phyloP scores from a whole-genome alignment of 2,888 invertebrate species.

The Eucriotettix oculatus region DNA sequence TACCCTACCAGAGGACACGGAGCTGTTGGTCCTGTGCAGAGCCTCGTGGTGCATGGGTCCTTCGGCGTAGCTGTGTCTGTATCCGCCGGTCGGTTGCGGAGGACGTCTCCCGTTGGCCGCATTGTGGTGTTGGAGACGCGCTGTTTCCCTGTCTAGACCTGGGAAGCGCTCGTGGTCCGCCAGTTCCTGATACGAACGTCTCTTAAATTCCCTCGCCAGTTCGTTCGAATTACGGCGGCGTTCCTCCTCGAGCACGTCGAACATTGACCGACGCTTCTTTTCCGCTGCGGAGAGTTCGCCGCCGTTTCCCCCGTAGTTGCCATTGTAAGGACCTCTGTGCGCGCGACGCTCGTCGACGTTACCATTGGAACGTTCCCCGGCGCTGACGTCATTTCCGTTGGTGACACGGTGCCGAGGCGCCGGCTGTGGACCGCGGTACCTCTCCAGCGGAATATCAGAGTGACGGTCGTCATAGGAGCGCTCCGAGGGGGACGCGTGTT shows the following conservation, averaged over 20 bases:
- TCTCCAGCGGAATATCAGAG: background rate
- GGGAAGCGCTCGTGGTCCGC: constrained; percentile 36
- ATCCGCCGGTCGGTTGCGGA: constrained; percentile 9
- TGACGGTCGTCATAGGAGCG: background rate
- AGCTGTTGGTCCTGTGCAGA: constrained; percentile 17
- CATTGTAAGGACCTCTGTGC: background rate
- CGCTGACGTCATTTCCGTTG: constrained; percentile 1
- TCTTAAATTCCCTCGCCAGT: constrained; percentile 30
- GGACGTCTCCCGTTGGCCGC: background rate
- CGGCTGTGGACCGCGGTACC: constrained; percentile 1
- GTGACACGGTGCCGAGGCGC: background rate
- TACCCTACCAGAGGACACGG: constrained; percentile 17
- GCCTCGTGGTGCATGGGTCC: constrained; percentile 14
- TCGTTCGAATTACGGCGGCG: constrained; percentile 28
- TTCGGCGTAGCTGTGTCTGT: constrained; percentile 50
- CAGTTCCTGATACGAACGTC: constrained; percentile 30
- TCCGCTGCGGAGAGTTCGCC: background rate
- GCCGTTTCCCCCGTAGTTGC: background rate
- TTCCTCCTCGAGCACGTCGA: constrained; percentile 27
- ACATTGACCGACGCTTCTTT: constrained; percentile 11
- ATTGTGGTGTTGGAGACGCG: constrained; percentile 15
- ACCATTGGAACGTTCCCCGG: background rate
- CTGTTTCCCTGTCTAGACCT: constrained; percentile 32
- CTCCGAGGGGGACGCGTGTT: background rate
- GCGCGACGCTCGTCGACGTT: background rate